Base-by-base conservation (phyloP, 2,888 invertebrate genomes). In the Sinodicranocentrus sp. region DNA sequence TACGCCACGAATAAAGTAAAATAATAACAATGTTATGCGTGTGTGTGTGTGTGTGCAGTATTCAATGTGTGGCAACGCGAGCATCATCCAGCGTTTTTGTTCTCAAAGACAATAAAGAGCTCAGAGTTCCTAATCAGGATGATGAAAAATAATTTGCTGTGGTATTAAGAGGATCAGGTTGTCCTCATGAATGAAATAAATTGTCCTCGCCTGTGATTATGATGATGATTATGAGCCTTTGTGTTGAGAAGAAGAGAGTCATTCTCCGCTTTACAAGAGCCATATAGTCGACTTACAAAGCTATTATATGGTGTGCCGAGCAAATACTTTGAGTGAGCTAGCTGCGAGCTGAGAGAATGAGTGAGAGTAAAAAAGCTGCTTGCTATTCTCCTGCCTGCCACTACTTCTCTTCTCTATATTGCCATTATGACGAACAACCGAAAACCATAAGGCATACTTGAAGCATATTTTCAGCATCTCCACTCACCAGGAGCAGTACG, bases 91-190 rank as follows among this genome's bases (percentile, higher is more conserved):
- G 65, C 43, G 6, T 43, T 77, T 83, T 77, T 82, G 73, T 68
- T 75, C 79, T 71, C 73, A 63, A 57, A 76, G 83, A 83, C 83
- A 83, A 83, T 83, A 83, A 83, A 83, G 77, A 83, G 83, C 83
- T 83, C 83, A 76, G 76, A 82, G 76, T 83, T 83, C 70, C 83
- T 83, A 83, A 83, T 83, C 83, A 83, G 83, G 77, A 83, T 83
- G 72, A 77, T 83, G 83, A 83, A 83, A 83, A 83, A 83, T 83
- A 83, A 83, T 83, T 83, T 83, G 61, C 76, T 83, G 83, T 77
- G 83, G 83, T 83, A 83, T 83, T 83, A 83, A 83, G 83, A 83
- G 85, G 85, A 85, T 85, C 82, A 85, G 82, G 82, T 82, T 82
- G 75, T 85, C 80, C 82, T 82, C 78, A 82, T 77, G 82, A 85